phyloP scores from a whole-genome alignment of 2,888 invertebrate genomes.

The Electrophaes corylata region DNA sequence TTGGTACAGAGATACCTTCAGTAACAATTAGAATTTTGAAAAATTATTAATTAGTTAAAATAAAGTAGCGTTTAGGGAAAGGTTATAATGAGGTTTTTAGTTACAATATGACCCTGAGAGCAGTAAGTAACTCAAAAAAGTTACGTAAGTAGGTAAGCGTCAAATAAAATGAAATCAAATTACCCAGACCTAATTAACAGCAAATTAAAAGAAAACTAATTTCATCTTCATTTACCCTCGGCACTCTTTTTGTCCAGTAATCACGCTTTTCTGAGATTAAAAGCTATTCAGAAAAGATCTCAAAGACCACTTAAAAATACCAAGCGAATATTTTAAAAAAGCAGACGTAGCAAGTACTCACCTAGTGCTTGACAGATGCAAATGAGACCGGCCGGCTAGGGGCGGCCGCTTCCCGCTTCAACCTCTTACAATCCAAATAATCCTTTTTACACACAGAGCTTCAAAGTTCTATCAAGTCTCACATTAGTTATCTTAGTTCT shows the following conservation, averaged over 20 bases:
- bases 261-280: conserved; percentile 49
- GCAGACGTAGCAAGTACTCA: conserved; percentile 66
- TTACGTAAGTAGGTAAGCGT: background rate
- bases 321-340: conserved; percentile 60
- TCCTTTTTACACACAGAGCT: conserved; percentile 62
- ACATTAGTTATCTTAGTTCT: conserved; percentile 52
- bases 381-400: conserved; percentile 65
- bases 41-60: too few species aligned
- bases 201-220: conserved; percentile 44
- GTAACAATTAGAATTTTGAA: too few species aligned
- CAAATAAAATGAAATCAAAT: conserved; percentile 17
- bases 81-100: conserved; percentile 9
- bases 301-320: conserved; percentile 51
- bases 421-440: conserved; percentile 73
- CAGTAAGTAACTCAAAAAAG: background rate
- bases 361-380: conserved; percentile 74
- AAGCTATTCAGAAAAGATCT: conserved; percentile 53
- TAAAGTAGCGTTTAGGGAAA: too few species aligned
- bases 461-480: conserved; percentile 55
- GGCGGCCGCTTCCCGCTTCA: conserved; percentile 58
- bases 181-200: conserved; percentile 24
- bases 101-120: conserved; percentile 2
- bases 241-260: conserved; percentile 48
- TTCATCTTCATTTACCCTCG: conserved; percentile 32
- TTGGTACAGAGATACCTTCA: too few species aligned